Percentiles rank a stretch among this genome's conserved stretches.
Conservation (phyloP, 1,140 invertebrate species). For the Archivesica marissinica region DNA sequence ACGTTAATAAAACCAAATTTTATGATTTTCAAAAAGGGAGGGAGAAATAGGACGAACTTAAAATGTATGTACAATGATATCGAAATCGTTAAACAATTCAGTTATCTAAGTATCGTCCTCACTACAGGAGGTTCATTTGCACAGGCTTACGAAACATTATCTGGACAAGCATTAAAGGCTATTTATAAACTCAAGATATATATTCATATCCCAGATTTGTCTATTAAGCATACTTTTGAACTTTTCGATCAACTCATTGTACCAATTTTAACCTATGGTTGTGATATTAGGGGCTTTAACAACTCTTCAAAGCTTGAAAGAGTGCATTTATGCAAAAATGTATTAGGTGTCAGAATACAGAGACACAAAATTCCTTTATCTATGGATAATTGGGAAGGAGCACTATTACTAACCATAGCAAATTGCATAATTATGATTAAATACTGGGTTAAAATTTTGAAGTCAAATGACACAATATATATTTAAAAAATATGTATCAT, state of each 20-base stretch:
- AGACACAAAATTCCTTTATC: conserved; percentile 34
- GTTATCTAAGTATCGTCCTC: conserved; percentile 21
- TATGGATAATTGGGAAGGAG: conserved; percentile 43
- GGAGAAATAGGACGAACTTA: neutral
- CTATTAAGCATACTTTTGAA: conserved; percentile 8
- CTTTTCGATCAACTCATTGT: conserved; percentile 25
- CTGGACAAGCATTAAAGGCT: conserved; percentile 5
- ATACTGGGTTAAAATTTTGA: conserved; percentile 31
- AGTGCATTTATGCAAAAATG: conserved; percentile 15
- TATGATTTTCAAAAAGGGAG: conserved; percentile 31
- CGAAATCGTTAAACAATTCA: conserved; percentile 24
- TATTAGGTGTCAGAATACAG: conserved; percentile 7
- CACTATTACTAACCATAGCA: neutral
- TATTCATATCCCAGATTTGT: neutral
- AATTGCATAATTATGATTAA: conserved; percentile 13
- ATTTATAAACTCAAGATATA: conserved; percentile 31
- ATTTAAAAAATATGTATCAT: neutral
- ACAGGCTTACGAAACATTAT: neutral
- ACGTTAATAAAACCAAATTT: conserved; percentile 23
- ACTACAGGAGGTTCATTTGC: conserved; percentile 16
- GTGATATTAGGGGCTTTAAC: conserved; percentile 28
- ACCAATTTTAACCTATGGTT: conserved; percentile 3
- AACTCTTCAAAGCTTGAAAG: neutral
- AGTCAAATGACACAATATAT: conserved; percentile 5
- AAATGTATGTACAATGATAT: neutral